Percentiles rank a stretch among this genome's conserved stretches.
These are phyloP conservation scores for Isurus oxyrinchus DNA, from an alignment of 2,113 vertebrate species.

Conservation along the genomic window DNA sequence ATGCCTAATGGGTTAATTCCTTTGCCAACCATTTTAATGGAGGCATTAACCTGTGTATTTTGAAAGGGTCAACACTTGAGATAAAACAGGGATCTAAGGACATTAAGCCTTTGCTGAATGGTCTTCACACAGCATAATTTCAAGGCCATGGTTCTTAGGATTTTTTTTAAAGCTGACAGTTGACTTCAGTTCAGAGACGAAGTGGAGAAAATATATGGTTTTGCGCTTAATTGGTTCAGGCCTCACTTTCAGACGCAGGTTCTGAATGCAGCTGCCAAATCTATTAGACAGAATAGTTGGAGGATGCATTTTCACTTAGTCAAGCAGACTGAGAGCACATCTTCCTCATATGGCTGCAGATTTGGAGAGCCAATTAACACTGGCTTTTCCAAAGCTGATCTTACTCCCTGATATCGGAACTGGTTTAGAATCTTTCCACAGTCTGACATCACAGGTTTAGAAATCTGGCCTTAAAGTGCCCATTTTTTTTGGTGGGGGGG, in stretches of 20 bases:
- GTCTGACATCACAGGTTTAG: not conserved
- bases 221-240: not conserved
- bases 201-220: not conserved
- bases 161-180: not conserved
- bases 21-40: not conserved
- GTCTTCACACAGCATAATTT: not conserved
- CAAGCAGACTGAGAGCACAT: not conserved
- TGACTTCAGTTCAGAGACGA: not conserved
- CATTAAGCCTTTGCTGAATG: not conserved
- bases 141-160: not conserved
- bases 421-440: not conserved
- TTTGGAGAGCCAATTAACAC: not conserved
- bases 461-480: not conserved
- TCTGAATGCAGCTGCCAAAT: not conserved
- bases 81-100: not conserved
- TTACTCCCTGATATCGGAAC: not conserved
- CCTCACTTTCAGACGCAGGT: not conserved
- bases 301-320: not conserved
- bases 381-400: not conserved
- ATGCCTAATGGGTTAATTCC: not conserved
- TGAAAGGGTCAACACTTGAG: not conserved
- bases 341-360: not conserved
- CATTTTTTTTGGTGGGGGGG: not conserved
- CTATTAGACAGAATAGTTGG: not conserved
- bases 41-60: not conserved